Evolutionary conservation across 2,888 invertebrate species (phyloP).

Genomic region (Dione vanillae): DNA sequence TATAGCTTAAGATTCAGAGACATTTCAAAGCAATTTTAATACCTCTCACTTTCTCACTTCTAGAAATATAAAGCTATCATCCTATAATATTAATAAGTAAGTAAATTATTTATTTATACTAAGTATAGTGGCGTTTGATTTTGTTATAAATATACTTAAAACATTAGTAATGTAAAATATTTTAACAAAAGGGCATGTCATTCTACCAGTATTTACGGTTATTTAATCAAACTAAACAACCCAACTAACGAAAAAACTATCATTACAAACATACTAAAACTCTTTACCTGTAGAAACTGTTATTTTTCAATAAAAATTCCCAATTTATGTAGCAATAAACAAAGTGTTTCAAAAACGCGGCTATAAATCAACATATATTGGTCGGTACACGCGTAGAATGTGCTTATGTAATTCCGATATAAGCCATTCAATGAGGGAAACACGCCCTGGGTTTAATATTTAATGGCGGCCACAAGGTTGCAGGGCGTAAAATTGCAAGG

Average conservation of each 20-base stretch:
- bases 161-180: no score
- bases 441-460: slow-evolving; percentile 69
- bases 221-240: not conserved
- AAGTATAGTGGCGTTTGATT: no score
- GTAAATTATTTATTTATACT: no score
- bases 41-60: no score
- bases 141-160: no score
- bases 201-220: not conserved
- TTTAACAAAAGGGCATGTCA: no score
- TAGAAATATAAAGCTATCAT: no score
- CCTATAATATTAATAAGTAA: no score
- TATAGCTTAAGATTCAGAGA: no score
- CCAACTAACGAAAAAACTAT: not conserved
- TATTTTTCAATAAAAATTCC: slow-evolving; percentile 6
- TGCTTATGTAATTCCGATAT: slow-evolving; percentile 36
- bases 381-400: slow-evolving; percentile 22
- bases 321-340: slow-evolving; percentile 23
- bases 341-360: slow-evolving; percentile 16
- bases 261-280: not conserved
- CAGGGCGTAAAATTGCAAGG: slow-evolving; percentile 68
- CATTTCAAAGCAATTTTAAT: no score
- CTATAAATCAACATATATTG: slow-evolving; percentile 27
- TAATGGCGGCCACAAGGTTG: slow-evolving; percentile 47
- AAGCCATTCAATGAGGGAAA: slow-evolving; percentile 60
- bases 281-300: not conserved